Conservation (phyloP, 2,888 invertebrate genomes). For the Ecliptopera silaceata region DNA sequence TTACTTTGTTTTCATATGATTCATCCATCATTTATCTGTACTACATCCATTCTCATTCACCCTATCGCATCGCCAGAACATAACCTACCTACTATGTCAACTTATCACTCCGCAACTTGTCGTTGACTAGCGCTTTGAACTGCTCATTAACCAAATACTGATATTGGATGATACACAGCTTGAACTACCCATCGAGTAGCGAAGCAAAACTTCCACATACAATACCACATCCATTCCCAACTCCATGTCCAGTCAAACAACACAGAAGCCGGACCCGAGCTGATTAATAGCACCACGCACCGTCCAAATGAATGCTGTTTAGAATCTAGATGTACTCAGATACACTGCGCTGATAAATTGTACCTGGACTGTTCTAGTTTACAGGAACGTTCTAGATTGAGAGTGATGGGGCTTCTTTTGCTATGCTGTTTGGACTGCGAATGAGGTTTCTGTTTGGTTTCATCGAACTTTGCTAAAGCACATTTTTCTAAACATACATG, state of each 20-base stretch:
- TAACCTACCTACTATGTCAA: too few relatives aligned
- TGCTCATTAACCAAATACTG: too few relatives aligned
- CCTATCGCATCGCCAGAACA: too few relatives aligned
- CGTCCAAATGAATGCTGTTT: slow-evolving; percentile 69
- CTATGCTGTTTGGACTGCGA: neutral
- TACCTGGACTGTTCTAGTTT: slow-evolving; percentile 16
- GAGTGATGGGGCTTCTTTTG: neutral
- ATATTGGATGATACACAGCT: too few relatives aligned
- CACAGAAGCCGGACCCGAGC: slow-evolving; percentile 62
- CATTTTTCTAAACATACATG: neutral
- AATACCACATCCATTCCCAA: slow-evolving; percentile 10
- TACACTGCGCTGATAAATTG: slow-evolving; percentile 36
- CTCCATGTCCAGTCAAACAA: slow-evolving; percentile 59
- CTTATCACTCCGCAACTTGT: too few relatives aligned
- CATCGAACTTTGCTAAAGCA: neutral
- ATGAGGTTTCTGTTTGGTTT: neutral
- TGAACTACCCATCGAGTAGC: too few relatives aligned
- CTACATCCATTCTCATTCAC: too few relatives aligned
- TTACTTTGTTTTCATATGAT: too few relatives aligned
- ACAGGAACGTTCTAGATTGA: slow-evolving; percentile 1
- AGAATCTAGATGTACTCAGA: slow-evolving; percentile 54
- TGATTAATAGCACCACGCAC: slow-evolving; percentile 74
- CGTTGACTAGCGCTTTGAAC: too few relatives aligned
- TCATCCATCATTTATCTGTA: too few relatives aligned
- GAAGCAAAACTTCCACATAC: too few relatives aligned